Evolutionary conservation across 30 jellyfish, hydroid and myxozoan species (phyloP).

Genomic region (Aurelia sp.): DNA sequence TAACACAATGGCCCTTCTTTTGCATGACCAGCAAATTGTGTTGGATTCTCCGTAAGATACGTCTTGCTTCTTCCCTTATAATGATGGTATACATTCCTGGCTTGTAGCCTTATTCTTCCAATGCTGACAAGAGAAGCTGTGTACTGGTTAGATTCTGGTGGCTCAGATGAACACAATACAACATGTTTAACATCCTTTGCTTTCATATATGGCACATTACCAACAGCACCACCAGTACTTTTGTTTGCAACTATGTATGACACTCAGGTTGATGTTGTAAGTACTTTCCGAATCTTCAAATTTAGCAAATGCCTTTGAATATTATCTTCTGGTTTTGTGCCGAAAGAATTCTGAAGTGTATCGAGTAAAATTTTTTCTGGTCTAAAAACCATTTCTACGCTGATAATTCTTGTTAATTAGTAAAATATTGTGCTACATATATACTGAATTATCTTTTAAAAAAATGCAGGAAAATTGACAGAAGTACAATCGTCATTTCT

Average conservation of each 20-base stretch:
- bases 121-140: constrained; percentile 69
- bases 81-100: background rate
- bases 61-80: background rate
- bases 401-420: no score
- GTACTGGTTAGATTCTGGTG: constrained; percentile 17
- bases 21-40: no score
- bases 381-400: background rate
- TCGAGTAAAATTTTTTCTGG: background rate
- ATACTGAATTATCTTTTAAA: no score
- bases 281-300: constrained; percentile 6
- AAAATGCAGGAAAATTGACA: no score
- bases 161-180: constrained; percentile 8
- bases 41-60: no score
- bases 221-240: constrained; percentile 95
- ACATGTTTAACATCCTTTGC: constrained; percentile 66
- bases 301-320: background rate
- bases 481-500: no score
- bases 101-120: constrained; percentile 73
- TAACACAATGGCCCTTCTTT: no score
- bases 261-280: constrained; percentile 72
- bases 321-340: background rate
- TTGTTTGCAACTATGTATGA: constrained; percentile 79
- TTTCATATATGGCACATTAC: constrained; percentile 88
- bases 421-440: no score
- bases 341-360: no score